Percentiles rank a stretch among this genome's conserved stretches.
These are phyloP conservation scores for Heliconius ismenius DNA, from an alignment of 2,888 invertebrate genomes.

Conservation along the genomic window DNA sequence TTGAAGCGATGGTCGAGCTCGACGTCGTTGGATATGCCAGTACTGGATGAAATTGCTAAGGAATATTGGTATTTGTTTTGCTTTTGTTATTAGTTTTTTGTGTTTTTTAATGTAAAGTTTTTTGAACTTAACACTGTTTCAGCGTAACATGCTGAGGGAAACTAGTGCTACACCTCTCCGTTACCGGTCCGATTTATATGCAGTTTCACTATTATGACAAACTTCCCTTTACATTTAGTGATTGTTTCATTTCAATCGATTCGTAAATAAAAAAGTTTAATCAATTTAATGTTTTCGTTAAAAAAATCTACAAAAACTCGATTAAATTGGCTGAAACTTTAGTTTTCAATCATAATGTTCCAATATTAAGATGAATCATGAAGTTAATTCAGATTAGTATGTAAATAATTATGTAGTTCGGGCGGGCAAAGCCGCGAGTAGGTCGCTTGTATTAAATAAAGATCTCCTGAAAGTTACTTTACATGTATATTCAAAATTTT, in stretches of 20 bases:
- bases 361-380: no score
- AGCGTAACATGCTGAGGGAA: not conserved
- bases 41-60: constrained; percentile 62
- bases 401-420: no score
- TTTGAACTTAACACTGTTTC: not conserved
- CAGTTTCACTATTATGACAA: no score
- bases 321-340: no score
- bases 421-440: no score
- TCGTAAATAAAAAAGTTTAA: no score
- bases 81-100: not conserved
- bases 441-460: not conserved
- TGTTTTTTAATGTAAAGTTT: not conserved
- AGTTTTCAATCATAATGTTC: no score
- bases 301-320: no score
- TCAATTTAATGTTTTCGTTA: no score
- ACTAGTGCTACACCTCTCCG: not conserved
- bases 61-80: constrained; percentile 59
- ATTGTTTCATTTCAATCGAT: no score
- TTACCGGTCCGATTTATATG: not conserved
- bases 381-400: no score
- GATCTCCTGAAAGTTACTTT: not conserved
- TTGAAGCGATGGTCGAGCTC: constrained; percentile 54
- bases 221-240: not conserved
- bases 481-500: no score
- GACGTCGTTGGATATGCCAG: constrained; percentile 58